Evolutionary conservation across 1,140 invertebrate species (phyloP).

Genomic region (Aphidius gifuensis): DNA sequence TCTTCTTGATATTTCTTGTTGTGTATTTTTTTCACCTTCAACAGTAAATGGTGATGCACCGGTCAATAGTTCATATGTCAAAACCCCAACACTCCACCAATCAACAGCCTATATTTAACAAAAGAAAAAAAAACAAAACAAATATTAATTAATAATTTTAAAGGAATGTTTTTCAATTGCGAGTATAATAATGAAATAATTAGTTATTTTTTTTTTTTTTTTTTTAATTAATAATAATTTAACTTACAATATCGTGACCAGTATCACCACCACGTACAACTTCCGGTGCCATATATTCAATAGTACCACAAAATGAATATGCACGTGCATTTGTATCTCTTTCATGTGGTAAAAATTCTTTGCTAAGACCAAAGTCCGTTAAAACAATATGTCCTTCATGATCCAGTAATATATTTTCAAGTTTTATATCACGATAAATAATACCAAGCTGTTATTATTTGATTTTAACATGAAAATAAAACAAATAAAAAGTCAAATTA

Average conservation of each 20-base stretch:
- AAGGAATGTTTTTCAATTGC: not conserved
- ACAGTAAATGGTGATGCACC: slow-evolving; percentile 97
- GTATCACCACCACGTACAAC: slow-evolving; percentile 77
- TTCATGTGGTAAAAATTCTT: slow-evolving; percentile 75
- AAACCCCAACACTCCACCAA: slow-evolving; percentile 97
- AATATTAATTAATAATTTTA: not conserved
- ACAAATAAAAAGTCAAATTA: slow-evolving; percentile 13
- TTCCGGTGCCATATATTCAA: slow-evolving; percentile 95
- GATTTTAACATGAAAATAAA: slow-evolving; percentile 25
- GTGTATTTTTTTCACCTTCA: slow-evolving; percentile 87
- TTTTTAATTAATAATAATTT: slow-evolving; percentile 16
- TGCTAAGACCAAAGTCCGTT: slow-evolving; percentile 89
- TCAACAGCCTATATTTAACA: slow-evolving; percentile 77
- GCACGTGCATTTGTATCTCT: slow-evolving; percentile 62
- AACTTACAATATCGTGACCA: slow-evolving; percentile 87
- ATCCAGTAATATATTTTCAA: slow-evolving; percentile 90
- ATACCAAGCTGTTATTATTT: slow-evolving; percentile 73
- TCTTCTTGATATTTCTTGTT: slow-evolving; percentile 88
- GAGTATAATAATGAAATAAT: not conserved
- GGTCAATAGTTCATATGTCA: slow-evolving; percentile 95
- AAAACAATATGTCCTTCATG: slow-evolving; percentile 85
- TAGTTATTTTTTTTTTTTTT: not conserved
- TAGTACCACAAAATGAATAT: slow-evolving; percentile 96
- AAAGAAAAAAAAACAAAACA: slow-evolving; percentile 6
- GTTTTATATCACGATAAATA: slow-evolving; percentile 94